Evolutionary conservation across 1,140 invertebrate species (phyloP).

Genomic region (Kradibia gibbosae): DNA sequence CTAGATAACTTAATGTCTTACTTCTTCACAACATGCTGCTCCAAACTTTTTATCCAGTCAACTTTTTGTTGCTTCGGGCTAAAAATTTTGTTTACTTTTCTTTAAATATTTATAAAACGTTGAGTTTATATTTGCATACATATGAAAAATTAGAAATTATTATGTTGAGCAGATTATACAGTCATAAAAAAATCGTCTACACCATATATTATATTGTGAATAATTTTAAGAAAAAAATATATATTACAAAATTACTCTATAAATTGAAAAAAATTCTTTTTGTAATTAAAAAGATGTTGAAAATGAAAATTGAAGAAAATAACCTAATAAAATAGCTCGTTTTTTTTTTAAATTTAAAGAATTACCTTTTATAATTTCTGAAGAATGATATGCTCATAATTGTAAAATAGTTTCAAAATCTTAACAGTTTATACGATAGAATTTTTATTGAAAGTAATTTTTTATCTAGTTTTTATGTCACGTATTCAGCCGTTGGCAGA

Average conservation of each 20-base stretch:
- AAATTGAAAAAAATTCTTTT: neutral
- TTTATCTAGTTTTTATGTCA: no score
- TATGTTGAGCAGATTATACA: no score
- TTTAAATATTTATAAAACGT: no score
- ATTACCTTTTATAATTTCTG: neutral
- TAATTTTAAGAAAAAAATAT: neutral
- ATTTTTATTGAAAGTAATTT: conserved; percentile 5
- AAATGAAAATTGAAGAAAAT: neutral
- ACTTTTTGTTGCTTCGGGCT: no score
- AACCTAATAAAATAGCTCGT: neutral
- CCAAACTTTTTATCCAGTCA: no score
- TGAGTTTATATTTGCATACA: no score
- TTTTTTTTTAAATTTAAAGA: neutral
- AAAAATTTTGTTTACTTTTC: no score
- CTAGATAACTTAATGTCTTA: no score
- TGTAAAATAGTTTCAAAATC: neutral
- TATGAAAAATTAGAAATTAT: no score
- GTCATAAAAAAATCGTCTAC: no score
- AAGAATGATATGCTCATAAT: neutral
- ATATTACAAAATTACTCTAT: neutral
- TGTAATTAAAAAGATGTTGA: neutral
- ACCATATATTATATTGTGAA: neutral
- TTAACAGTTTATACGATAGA: conserved; percentile 9
- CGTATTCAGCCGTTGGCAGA: neutral
- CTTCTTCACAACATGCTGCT: no score